Evolutionary conservation across 2,113 vertebrate species (phyloP).

Genomic region (Morone chrysops): DNA sequence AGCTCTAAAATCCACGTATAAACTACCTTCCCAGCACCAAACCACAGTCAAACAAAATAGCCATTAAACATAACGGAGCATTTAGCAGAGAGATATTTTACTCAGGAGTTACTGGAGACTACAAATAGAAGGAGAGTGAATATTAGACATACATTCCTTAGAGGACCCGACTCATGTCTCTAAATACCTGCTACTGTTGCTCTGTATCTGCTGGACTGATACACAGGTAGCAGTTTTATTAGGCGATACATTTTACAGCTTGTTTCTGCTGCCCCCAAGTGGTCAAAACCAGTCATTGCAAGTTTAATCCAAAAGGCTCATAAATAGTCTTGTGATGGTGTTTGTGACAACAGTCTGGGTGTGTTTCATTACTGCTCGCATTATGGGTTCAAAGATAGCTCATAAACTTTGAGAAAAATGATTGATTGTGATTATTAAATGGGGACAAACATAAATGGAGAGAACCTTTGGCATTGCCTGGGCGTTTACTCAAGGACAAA

Average conservation of each 20-base stretch:
- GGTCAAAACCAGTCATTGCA: neutral
- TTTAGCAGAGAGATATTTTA: too few relatives aligned
- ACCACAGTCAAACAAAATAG: neutral
- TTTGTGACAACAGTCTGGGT: neutral
- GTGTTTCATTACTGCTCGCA: neutral
- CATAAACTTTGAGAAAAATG: neutral
- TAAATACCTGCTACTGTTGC: too few relatives aligned
- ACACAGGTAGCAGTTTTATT: too few relatives aligned
- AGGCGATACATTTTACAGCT: neutral
- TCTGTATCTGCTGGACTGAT: too few relatives aligned
- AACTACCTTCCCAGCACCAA: neutral
- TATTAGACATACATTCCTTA: neutral
- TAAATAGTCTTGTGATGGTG: too few relatives aligned
- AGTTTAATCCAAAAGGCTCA: too few relatives aligned
- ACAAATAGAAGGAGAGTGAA: too few relatives aligned
- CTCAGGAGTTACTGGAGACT: too few relatives aligned
- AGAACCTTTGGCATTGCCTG: neutral
- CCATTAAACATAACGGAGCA: too few relatives aligned
- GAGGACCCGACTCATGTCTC: too few relatives aligned
- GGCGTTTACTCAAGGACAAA: neutral
- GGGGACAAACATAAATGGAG: too few relatives aligned
- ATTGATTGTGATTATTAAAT: neutral
- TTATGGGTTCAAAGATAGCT: constrained; percentile 4
- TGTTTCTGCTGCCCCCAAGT: constrained; percentile 1
- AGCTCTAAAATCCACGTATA: too few relatives aligned